Conservation (phyloP, 53 echinoderm and acorn worm species). For the Temnopleurus reevesii region DNA sequence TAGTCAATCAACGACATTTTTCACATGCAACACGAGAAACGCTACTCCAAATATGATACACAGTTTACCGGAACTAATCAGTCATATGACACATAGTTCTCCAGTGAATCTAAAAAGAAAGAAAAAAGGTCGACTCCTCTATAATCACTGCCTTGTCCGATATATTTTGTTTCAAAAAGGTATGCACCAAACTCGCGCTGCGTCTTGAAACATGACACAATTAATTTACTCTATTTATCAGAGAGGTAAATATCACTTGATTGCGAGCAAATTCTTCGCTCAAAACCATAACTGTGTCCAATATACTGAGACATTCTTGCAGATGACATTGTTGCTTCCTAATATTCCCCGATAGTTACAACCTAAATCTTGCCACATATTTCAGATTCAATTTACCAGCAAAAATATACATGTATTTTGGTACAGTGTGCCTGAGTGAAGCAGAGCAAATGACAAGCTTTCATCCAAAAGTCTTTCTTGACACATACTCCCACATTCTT, state of each 20-base stretch:
- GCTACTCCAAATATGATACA: too few species aligned
- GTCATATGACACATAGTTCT: too few species aligned
- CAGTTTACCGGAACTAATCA: too few species aligned
- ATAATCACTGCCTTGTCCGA: too few species aligned
- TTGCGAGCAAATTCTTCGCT: background rate
- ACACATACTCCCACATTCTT: background rate
- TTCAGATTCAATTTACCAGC: background rate
- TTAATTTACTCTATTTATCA: background rate
- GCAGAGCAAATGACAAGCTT: background rate
- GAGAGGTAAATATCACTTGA: background rate
- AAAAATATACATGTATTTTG: conserved; percentile 1
- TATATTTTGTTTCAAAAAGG: background rate
- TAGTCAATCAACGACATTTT: too few species aligned
- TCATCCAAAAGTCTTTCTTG: background rate
- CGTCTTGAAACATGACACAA: background rate
- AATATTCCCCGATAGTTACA: background rate
- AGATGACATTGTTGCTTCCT: background rate
- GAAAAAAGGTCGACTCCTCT: too few species aligned
- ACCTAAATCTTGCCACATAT: background rate
- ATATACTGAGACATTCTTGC: background rate
- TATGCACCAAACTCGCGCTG: background rate
- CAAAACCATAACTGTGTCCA: background rate
- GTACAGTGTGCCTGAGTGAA: background rate
- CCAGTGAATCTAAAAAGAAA: too few species aligned
- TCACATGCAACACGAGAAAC: too few species aligned